A percentile compares a stretch with the other conserved stretches of the same genome.
Evolutionary conservation across 1,140 invertebrate genomes (phyloP).

Genomic region (Scaptomyza graminum): DNA sequence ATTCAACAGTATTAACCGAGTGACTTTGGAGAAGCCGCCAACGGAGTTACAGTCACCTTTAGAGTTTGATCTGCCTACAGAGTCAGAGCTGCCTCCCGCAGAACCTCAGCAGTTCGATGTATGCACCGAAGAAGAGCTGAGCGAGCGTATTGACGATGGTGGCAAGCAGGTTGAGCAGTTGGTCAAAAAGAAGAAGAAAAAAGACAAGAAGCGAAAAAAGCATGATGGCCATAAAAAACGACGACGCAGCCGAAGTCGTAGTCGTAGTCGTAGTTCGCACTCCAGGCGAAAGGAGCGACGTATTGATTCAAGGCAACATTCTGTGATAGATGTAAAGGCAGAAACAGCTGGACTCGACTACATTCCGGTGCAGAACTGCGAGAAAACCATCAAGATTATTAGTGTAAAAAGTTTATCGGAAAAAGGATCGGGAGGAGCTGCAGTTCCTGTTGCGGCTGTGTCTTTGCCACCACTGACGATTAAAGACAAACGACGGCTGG

Average conservation of each 20-base stretch:
- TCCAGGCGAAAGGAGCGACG: not conserved
- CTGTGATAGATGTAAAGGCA: not conserved
- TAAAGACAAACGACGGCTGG: slow-evolving; percentile 32
- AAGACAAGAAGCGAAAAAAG: slow-evolving; percentile 49
- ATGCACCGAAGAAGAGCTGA: not conserved
- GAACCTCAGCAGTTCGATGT: not conserved
- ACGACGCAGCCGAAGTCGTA: not conserved
- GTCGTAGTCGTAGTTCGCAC: not conserved
- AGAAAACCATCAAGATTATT: slow-evolving; percentile 16
- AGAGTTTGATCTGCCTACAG: slow-evolving; percentile 15
- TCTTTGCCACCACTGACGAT: not conserved
- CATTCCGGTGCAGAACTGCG: slow-evolving; percentile 9
- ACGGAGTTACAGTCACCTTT: not conserved
- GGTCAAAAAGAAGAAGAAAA: slow-evolving; percentile 46
- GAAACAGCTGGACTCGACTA: slow-evolving; percentile 7
- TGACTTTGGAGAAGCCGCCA: not conserved
- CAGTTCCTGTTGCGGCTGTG: not conserved
- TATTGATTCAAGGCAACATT: not conserved
- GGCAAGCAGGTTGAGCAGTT: not conserved
- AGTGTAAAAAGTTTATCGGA: slow-evolving; percentile 17
- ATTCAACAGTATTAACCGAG: not conserved
- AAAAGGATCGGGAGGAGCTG: not conserved
- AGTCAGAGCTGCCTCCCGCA: not conserved
- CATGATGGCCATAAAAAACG: slow-evolving; percentile 14
- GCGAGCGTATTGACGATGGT: not conserved